phyloP scores from a whole-genome alignment of 2,797 vertebrate species.

The Bucorvus abyssinicus region DNA sequence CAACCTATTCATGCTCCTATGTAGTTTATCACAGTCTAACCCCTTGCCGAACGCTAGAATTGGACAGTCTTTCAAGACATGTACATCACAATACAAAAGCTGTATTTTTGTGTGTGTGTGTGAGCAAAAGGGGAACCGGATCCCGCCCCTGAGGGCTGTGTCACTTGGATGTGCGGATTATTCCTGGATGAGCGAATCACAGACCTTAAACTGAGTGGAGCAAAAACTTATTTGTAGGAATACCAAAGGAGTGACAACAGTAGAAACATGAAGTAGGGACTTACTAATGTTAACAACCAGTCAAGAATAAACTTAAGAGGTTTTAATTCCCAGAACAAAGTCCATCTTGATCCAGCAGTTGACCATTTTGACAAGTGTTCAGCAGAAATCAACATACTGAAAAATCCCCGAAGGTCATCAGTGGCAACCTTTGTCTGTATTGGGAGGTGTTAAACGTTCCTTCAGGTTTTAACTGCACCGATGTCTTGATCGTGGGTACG shows the following conservation, averaged over 20 bases:
- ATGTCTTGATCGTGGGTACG: not conserved
- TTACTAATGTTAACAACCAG: not conserved
- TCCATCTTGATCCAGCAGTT: not conserved
- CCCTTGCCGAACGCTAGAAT: not conserved
- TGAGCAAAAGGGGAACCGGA: not conserved
- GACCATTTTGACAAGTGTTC: not conserved
- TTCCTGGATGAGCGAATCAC: not conserved
- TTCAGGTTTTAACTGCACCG: not conserved
- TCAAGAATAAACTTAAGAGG: not conserved
- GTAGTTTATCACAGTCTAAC: not conserved
- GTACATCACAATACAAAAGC: not conserved
- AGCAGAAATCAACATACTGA: not conserved
- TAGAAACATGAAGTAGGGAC: not conserved
- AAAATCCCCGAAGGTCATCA: not conserved
- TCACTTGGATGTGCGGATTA: not conserved
- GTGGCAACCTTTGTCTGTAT: not conserved
- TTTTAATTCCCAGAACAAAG: not conserved
- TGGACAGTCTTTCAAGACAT: not conserved
- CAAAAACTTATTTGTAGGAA: not conserved
- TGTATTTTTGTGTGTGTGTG: not conserved
- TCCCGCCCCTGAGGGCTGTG: not conserved
- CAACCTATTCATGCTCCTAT: not conserved
- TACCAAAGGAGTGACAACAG: not conserved
- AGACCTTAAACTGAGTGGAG: not conserved
- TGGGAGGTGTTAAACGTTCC: not conserved